phyloP scores from a whole-genome alignment of 1,140 invertebrate species.

The Cherax quadricarinatus region DNA sequence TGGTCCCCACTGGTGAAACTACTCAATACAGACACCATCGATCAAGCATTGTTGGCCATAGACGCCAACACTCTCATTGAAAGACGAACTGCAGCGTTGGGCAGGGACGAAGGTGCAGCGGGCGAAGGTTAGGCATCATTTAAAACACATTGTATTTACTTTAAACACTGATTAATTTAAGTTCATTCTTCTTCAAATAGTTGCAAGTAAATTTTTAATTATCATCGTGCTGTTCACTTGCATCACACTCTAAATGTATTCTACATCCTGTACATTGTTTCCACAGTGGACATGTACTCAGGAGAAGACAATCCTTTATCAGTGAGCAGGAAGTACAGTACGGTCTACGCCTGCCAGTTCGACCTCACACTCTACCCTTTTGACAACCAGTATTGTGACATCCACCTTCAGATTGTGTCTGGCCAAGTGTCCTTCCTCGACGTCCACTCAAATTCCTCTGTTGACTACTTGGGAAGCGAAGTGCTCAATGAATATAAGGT shows the following conservation, averaged over 20 bases:
- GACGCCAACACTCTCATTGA: slow-evolving; percentile 55
- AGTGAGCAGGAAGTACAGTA: slow-evolving; percentile 70
- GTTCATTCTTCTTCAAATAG: background rate
- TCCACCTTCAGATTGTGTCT: slow-evolving; percentile 68
- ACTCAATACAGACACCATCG: slow-evolving; percentile 65
- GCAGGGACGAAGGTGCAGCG: slow-evolving; percentile 50
- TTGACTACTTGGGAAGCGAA: slow-evolving; percentile 38
- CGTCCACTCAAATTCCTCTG: slow-evolving; percentile 36
- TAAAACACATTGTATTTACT: background rate
- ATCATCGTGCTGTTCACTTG: too few relatives aligned
- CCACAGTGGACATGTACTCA: slow-evolving; percentile 66
- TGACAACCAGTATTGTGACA: slow-evolving; percentile 66
- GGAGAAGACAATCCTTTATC: slow-evolving; percentile 64
- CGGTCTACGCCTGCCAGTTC: slow-evolving; percentile 68
- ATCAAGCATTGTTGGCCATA: slow-evolving; percentile 46
- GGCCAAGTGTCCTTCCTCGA: slow-evolving; percentile 63
- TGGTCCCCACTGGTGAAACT: slow-evolving; percentile 63
- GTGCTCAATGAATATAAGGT: slow-evolving; percentile 61
- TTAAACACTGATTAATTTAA: too few relatives aligned
- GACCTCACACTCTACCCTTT: slow-evolving; percentile 72
- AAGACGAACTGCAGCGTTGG: slow-evolving; percentile 11
- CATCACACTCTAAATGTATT: too few relatives aligned
- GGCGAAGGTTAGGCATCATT: slow-evolving; percentile 26
- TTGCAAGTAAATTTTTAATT: too few relatives aligned
- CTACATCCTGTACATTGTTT: too few relatives aligned